These are phyloP conservation scores for Eueremaeus valkanovi DNA, from an alignment of 2,888 invertebrate species.

Conservation along the genomic window DNA sequence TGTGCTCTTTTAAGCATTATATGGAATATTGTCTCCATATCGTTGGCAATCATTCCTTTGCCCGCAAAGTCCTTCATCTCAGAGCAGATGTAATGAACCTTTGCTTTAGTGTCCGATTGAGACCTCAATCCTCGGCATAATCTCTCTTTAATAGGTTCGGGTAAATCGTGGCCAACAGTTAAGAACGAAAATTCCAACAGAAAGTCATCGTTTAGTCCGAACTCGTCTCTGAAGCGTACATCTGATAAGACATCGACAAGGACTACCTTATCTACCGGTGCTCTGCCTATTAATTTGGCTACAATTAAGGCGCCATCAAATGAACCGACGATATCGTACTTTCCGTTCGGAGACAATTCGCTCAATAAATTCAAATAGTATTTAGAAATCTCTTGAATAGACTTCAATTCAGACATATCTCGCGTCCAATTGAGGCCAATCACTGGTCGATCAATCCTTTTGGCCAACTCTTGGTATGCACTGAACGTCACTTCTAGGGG, in stretches of 20 bases:
- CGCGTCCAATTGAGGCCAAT: constrained; percentile 83
- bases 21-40: background rate
- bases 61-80: background rate
- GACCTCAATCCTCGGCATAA: background rate
- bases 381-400: constrained; percentile 36
- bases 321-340: constrained; percentile 86
- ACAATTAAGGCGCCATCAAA: constrained; percentile 93
- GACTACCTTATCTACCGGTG: constrained; percentile 61
- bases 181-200: background rate
- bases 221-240: background rate
- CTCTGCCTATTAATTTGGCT: constrained; percentile 84
- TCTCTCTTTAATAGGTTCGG: background rate
- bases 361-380: constrained; percentile 61
- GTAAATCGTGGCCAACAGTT: background rate
- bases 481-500: constrained; percentile 82
- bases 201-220: constrained; percentile 7
- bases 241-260: constrained; percentile 6
- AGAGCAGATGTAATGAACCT: background rate
- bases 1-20: background rate
- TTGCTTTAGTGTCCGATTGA: background rate
- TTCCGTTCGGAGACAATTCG: constrained; percentile 65
- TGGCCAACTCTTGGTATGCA: constrained; percentile 67
- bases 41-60: background rate
- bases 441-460: constrained; percentile 67
- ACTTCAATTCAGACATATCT: constrained; percentile 31